Conservation (phyloP, 1,140 invertebrate genomes). For the Achatina immaculata region DNA sequence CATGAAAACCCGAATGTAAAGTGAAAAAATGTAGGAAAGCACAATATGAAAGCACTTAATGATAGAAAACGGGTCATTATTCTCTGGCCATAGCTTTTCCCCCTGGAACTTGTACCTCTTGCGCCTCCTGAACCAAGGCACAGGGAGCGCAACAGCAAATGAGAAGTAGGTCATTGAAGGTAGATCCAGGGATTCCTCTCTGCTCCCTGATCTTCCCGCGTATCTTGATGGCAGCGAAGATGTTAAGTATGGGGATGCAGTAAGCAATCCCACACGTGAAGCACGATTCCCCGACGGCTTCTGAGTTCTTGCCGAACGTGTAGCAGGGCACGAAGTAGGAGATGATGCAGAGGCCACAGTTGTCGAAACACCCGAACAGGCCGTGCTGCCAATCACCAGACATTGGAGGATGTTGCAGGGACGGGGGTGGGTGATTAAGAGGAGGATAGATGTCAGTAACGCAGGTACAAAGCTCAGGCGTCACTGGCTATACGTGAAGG, state of each 20-base stretch:
- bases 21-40: too few species aligned
- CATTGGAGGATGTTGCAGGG: too few species aligned
- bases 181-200: conserved; percentile 63
- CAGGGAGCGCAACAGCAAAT: conserved; percentile 63
- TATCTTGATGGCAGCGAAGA: conserved; percentile 54
- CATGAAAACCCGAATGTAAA: too few species aligned
- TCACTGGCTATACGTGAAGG: too few species aligned
- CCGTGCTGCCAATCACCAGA: conserved; percentile 54
- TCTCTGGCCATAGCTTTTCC: conserved; percentile 52
- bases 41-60: too few species aligned
- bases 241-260: conserved; percentile 57
- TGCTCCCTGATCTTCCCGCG: conserved; percentile 65
- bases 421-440: too few species aligned
- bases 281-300: conserved; percentile 66
- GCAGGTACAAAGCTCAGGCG: too few species aligned
- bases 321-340: conserved; percentile 68
- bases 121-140: conserved; percentile 64
- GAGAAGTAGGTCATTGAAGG: conserved; percentile 59
- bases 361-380: conserved; percentile 67
- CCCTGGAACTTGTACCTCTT: conserved; percentile 60
- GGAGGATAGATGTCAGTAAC: too few species aligned
- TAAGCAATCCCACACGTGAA: conserved; percentile 60
- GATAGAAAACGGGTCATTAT: conserved; percentile 38
- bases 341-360: conserved; percentile 65
- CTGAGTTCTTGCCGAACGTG: conserved; percentile 67